These are phyloP conservation scores for Ephialtes manifestator DNA, from an alignment of 2,888 invertebrate genomes.

Conservation along the genomic window DNA sequence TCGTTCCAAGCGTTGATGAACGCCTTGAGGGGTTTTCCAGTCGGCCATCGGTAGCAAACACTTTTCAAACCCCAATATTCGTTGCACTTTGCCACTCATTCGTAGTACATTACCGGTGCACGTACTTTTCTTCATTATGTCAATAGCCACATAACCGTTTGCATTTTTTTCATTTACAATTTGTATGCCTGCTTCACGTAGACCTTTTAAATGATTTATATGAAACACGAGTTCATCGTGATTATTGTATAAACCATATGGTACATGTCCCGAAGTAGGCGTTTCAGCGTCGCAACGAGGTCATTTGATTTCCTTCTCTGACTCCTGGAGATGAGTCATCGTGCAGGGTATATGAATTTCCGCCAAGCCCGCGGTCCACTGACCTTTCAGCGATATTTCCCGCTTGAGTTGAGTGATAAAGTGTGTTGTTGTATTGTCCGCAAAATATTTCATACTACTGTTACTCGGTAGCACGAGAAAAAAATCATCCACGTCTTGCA, in stretches of 20 bases:
- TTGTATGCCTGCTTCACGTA: conserved; percentile 11
- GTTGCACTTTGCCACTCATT: neutral
- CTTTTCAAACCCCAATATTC: neutral
- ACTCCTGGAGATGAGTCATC: neutral
- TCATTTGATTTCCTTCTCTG: too few species aligned
- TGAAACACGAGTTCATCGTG: neutral
- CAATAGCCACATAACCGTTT: neutral
- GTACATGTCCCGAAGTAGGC: neutral
- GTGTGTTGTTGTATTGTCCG: neutral
- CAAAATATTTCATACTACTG: neutral
- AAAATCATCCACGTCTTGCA: neutral
- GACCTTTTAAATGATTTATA: neutral
- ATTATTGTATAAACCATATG: too few species aligned
- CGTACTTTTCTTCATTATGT: too few species aligned
- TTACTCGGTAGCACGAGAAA: neutral
- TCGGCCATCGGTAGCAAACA: neutral
- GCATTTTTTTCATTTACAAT: neutral
- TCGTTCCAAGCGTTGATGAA: neutral
- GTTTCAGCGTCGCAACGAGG: neutral
- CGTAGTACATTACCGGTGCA: neutral
- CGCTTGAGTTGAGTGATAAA: neutral
- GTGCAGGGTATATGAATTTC: neutral
- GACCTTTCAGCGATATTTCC: neutral
- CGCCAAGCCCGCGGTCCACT: neutral
- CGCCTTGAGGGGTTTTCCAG: neutral